A percentile compares a stretch with the other conserved stretches of the same genome.
These are phyloP conservation scores for Galaxea fascicularis DNA, from an alignment of 92 coral and sea anemone species.

Conservation along the genomic window DNA sequence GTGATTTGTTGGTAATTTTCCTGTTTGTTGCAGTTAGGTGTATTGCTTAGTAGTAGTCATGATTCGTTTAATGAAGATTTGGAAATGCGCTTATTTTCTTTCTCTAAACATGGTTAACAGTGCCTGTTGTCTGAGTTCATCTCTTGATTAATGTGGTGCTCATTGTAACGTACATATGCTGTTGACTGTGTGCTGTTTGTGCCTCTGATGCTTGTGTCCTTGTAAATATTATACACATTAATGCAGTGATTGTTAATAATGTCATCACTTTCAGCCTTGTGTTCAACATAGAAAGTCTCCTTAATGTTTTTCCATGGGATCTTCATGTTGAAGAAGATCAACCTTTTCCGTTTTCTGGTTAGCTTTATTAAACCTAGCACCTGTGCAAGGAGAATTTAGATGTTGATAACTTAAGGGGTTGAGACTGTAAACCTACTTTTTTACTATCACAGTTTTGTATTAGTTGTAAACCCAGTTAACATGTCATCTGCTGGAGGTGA, in stretches of 20 bases:
- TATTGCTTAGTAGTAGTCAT: neutral
- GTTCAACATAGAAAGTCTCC: conserved; percentile 39
- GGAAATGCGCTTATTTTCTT: neutral
- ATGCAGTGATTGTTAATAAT: conserved; percentile 37
- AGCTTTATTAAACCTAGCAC: neutral
- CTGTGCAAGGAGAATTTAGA: conserved; percentile 25
- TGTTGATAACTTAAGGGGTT: conserved; percentile 15
- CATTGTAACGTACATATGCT: neutral
- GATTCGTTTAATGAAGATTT: conserved; percentile 25
- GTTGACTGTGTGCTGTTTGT: neutral
- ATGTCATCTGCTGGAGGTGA: neutral
- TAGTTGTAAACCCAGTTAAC: conserved; percentile 26
- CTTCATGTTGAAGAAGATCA: neutral
- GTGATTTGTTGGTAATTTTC: conserved; percentile 8
- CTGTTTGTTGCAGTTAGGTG: neutral
- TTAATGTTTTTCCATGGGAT: neutral
- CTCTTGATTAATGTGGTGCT: conserved; percentile 29
- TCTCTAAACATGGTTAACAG: neutral
- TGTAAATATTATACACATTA: conserved; percentile 40
- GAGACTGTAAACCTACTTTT: conserved; percentile 46
- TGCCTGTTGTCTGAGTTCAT: conserved; percentile 21
- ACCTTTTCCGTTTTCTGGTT: neutral
- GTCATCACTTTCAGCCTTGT: conserved; percentile 20
- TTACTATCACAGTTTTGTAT: conserved; percentile 50
- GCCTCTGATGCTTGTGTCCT: conserved; percentile 9